Evolutionary conservation across 1,140 invertebrate species (phyloP).

Genomic region (Papilio dardanus): DNA sequence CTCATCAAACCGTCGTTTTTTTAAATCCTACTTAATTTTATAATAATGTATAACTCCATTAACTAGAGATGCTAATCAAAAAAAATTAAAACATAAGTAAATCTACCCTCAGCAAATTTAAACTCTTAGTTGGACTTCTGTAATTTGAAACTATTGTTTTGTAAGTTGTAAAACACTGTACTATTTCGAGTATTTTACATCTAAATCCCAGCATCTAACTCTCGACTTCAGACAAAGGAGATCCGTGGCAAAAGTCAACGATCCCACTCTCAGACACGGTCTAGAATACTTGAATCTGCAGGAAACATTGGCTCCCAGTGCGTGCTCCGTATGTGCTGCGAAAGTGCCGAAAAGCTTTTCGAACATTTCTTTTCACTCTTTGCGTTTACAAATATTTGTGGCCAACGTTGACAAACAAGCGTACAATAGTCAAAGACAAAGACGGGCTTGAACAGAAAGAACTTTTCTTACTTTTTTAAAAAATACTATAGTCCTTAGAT

Average conservation of each 20-base stretch:
- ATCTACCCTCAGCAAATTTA: not conserved
- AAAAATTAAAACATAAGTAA: not conserved
- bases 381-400: constrained; percentile 33
- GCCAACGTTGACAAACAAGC: constrained; percentile 33
- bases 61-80: not conserved
- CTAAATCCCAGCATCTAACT: constrained; percentile 21
- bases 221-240: constrained; percentile 25
- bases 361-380: constrained; percentile 28
- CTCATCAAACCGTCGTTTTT: constrained; percentile 64
- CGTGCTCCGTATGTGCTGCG: constrained; percentile 22
- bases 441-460: constrained; percentile 8
- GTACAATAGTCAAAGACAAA: constrained; percentile 26
- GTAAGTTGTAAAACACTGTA: constrained; percentile 17
- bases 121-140: not conserved
- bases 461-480: constrained; percentile 30
- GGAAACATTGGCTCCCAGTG: constrained; percentile 34
- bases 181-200: constrained; percentile 15
- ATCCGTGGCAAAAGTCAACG: constrained; percentile 37
- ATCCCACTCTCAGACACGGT: constrained; percentile 36
- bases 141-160: not conserved
- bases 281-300: constrained; percentile 32
- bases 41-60: constrained; percentile 45
- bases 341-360: constrained; percentile 25
- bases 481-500: constrained; percentile 28
- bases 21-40: constrained; percentile 55